These are phyloP conservation scores for Nemapogon koenigi DNA, from an alignment of 2,888 invertebrate species.

Conservation along the genomic window DNA sequence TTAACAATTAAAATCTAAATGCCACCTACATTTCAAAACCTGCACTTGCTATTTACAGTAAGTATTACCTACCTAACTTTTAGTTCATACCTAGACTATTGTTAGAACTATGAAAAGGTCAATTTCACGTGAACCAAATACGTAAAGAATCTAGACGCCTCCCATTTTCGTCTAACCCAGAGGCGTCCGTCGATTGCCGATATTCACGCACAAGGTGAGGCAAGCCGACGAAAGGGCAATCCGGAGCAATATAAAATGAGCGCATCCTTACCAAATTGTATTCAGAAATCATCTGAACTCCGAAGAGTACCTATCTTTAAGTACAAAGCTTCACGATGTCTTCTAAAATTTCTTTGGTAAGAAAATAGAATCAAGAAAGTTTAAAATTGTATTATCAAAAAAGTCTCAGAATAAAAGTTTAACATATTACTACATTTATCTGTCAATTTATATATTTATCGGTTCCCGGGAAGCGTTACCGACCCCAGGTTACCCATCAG, in stretches of 20 bases:
- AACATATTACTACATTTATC: too few species aligned
- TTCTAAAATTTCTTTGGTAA: conserved; percentile 6
- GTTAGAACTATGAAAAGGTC: conserved; percentile 8
- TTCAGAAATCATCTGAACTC: conserved; percentile 45
- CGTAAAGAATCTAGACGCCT: conserved; percentile 10
- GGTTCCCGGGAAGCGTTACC: too few species aligned
- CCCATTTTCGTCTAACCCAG: conserved; percentile 9
- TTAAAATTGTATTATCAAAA: too few species aligned
- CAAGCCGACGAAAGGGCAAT: conserved; percentile 58
- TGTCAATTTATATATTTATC: too few species aligned
- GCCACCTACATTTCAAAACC: too few species aligned
- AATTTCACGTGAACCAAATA: conserved; percentile 12
- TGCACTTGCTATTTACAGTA: too few species aligned
- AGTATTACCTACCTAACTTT: too few species aligned
- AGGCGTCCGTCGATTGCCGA: conserved; percentile 16
- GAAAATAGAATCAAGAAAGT: too few species aligned
- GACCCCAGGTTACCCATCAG: too few species aligned
- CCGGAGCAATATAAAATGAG: conserved; percentile 58
- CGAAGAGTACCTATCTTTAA: conserved; percentile 28
- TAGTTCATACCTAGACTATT: too few species aligned
- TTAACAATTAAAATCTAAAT: too few species aligned
- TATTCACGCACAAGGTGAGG: conserved; percentile 58
- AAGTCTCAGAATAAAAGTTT: too few species aligned
- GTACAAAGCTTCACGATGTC: conserved; percentile 19
- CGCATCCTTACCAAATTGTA: conserved; percentile 49